Evolutionary conservation across 1,140 invertebrate species (phyloP), one percentile per base, ranked within the genome.

Genomic region (Nilaparvata lugens): DNA sequence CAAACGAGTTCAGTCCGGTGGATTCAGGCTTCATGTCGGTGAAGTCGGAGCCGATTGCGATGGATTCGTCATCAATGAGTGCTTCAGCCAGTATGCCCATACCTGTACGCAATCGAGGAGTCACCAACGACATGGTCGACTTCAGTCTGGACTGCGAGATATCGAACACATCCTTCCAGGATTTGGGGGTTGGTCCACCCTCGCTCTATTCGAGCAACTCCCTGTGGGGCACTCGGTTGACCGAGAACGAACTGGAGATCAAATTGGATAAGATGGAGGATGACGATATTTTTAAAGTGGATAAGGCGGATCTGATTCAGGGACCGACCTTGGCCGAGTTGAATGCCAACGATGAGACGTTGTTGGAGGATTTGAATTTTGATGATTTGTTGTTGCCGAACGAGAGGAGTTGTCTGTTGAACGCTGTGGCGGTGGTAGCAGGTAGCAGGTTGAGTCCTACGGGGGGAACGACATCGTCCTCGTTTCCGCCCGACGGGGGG

Each of bases 251-350:
- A 52, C 69, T 66, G 57, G 66, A 73, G 43, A 70, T 79, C 51
- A 85, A 83, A 75, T 76, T 77, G 54, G 83, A 84, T 52, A 86
- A 83, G 72, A 86, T 89, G 80, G 88, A 91, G 66, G 89, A 92
- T 67, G 89, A 93, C 70, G 89, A 92, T 70, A 91, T 93, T 64
- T 91, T 92, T 70, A 89, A 91, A 78, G 87, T 92, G 42, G 89
- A 93, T 71, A 90, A 91, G 74, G 84, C 86, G 45, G 89, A 93
- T 75, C 78, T 93, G 25, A 84, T 90, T 66, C 79, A 85, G 65
- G 89, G 88, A 1, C 89, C 91, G 1, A 95, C 91, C 58, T 74
- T 95, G 45, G 88, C 91, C 0, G 90, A 94, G 72, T 74, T 95
- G 9, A 93, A 93, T 75, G 87, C 86, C 23, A 89, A 91, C 68